phyloP scores from a whole-genome alignment of 2,888 invertebrate species.

The Erebia palarica region DNA sequence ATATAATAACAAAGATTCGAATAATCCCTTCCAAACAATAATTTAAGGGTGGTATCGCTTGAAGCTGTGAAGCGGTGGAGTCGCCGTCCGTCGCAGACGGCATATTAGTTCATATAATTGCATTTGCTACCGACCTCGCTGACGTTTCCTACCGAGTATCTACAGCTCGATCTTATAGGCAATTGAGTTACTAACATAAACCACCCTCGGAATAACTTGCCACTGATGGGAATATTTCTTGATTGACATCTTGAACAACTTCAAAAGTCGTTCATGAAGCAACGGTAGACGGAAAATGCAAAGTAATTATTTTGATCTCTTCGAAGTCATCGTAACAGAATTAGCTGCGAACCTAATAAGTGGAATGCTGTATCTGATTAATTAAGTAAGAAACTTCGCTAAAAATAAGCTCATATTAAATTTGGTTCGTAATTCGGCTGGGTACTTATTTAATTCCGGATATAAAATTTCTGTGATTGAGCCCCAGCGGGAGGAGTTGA shows the following conservation, averaged over 20 bases:
- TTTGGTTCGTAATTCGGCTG: slow-evolving; percentile 75
- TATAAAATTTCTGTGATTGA: slow-evolving; percentile 84
- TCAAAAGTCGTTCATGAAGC: slow-evolving; percentile 28
- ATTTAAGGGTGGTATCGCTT: slow-evolving; percentile 65
- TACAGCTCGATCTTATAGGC: slow-evolving; percentile 72
- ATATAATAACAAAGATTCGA: slow-evolving; percentile 60
- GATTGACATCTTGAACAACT: slow-evolving; percentile 59
- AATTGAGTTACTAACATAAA: slow-evolving; percentile 78
- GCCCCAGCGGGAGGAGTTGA: slow-evolving; percentile 78
- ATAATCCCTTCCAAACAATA: slow-evolving; percentile 64
- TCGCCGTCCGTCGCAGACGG: slow-evolving; percentile 69
- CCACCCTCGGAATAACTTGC: slow-evolving; percentile 74
- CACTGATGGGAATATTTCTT: slow-evolving; percentile 74
- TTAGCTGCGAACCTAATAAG: slow-evolving; percentile 42
- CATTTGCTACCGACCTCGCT: slow-evolving; percentile 78
- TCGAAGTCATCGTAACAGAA: slow-evolving; percentile 24
- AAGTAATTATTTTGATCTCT: slow-evolving; percentile 30
- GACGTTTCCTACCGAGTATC: slow-evolving; percentile 73
- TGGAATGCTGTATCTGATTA: slow-evolving; percentile 59
- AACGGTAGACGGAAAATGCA: slow-evolving; percentile 37
- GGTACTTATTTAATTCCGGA: slow-evolving; percentile 83
- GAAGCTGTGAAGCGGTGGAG: slow-evolving; percentile 52
- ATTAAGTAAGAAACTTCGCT: slow-evolving; percentile 67
- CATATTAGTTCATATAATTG: slow-evolving; percentile 79
- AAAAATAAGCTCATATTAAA: slow-evolving; percentile 79